Evolutionary conservation across 23 tunicate genomes (phyloP).

Genomic region (Ascidia mentula): DNA sequence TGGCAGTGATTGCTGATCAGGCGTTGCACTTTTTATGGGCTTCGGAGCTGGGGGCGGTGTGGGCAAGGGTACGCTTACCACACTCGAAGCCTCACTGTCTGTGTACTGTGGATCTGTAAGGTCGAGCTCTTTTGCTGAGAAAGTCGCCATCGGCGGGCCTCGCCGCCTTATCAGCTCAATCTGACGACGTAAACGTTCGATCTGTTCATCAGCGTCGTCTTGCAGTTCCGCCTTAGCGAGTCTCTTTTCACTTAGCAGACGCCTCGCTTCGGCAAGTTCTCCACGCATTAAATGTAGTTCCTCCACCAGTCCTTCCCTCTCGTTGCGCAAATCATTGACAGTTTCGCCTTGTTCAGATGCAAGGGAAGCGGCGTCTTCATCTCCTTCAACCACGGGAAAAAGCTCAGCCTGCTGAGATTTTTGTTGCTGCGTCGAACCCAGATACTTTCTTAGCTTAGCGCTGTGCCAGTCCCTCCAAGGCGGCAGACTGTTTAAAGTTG

Average conservation of each 20-base stretch:
- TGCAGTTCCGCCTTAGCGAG: constrained; percentile 45
- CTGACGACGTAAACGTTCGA: constrained; percentile 44
- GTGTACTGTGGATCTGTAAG: constrained; percentile 39
- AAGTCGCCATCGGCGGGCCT: constrained; percentile 9
- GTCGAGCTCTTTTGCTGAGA: constrained; percentile 16
- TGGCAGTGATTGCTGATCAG: not conserved
- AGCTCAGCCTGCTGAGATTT: not conserved
- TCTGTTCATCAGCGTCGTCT: constrained; percentile 58
- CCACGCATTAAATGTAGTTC: constrained; percentile 32
- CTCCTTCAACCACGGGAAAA: not conserved
- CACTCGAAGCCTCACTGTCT: constrained; percentile 44
- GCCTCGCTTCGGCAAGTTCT: constrained; percentile 41
- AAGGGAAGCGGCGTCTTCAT: not conserved
- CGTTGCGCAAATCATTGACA: constrained; percentile 19
- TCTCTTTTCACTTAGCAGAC: constrained; percentile 13
- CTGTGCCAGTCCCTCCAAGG: constrained; percentile 90
- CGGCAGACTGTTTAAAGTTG: constrained; percentile 36
- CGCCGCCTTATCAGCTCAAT: constrained; percentile 16
- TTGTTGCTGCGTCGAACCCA: constrained; percentile 15
- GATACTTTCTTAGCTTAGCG: constrained; percentile 45
- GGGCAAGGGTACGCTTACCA: constrained; percentile 21
- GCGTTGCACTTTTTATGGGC: not conserved
- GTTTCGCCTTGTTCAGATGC: not conserved
- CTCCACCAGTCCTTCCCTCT: constrained; percentile 32
- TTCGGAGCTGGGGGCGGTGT: not conserved